Evolutionary conservation across 2,797 vertebrate genomes (phyloP).

Genomic region (Acestrorhynchus altus): DNA sequence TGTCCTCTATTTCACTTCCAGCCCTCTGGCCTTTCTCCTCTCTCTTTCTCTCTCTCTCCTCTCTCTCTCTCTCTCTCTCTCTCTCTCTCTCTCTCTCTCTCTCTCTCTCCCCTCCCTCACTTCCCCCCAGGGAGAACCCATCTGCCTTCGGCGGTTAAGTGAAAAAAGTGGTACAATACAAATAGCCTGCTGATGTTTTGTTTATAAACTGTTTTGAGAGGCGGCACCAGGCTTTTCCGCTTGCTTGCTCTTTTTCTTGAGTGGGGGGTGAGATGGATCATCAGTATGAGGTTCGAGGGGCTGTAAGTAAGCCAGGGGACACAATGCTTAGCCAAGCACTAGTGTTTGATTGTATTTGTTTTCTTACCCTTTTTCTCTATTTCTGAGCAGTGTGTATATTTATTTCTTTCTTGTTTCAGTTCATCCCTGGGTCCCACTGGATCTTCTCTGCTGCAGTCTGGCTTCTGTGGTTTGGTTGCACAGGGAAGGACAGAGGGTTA

Average conservation of each 20-base stretch:
- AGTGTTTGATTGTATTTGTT: constrained; percentile 37
- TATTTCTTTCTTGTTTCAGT: constrained; percentile 32
- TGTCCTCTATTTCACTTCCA: background rate
- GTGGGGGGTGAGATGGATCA: background rate
- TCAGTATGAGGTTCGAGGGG: constrained; percentile 26
- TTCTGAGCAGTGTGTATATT: background rate
- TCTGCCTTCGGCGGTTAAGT: constrained; percentile 91
- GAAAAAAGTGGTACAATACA: constrained; percentile 91
- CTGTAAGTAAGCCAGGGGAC: constrained; percentile 14
- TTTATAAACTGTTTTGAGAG: constrained; percentile 99
- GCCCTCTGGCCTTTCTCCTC: no score
- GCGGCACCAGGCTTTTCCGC: constrained; percentile 88
- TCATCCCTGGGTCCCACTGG: constrained; percentile 63
- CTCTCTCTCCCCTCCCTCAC: constrained; percentile 75
- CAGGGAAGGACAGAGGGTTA: constrained; percentile 51
- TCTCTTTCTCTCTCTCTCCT: no score
- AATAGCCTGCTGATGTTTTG: constrained; percentile 95
- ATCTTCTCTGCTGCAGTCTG: constrained; percentile 56
- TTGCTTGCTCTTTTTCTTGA: background rate
- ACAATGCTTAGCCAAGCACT: constrained; percentile 27
- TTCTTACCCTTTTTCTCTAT: constrained; percentile 57
- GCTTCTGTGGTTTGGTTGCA: constrained; percentile 62
- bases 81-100: constrained; percentile 52
- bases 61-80: constrained; percentile 46
- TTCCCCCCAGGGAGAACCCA: constrained; percentile 80